Base-by-base conservation (phyloP, 2,888 invertebrate species). In the Kryphioiulus occultus region DNA sequence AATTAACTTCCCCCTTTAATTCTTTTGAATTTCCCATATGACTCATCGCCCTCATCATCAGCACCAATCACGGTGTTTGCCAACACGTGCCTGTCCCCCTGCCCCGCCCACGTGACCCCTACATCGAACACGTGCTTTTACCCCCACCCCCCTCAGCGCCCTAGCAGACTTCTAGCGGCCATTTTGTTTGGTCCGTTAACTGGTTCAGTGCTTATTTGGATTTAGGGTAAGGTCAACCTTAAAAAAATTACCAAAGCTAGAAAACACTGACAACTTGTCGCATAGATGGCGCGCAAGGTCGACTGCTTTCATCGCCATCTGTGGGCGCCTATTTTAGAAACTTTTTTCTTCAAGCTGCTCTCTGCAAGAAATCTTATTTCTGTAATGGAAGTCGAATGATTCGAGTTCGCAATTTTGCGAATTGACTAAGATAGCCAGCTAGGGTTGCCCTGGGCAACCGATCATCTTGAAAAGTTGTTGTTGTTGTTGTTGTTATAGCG, bases 1-100 rank as follows among this genome's bases (percentile, higher is more conserved):
- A 59, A 59, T 59, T 59, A 59, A n/a, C n/a, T n/a, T n/a, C n/a
- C n/a, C 59, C 59, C 22, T n/a, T 59, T 59, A 59, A 59, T 59
- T 22, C 59, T 59, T 59, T 59, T 59, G 59, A 59, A 59, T 59
- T 59, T 59, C 59, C 59, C 59, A 3, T 59, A 19, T 59, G 59
- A 59, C 59, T 59, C 59, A 47, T 47, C 47, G 47, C 47, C 47
- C 47, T 47, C 47, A 59, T 59, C 59, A 59, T 59, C 59, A n/a
- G 59, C n/a, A n/a, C 59, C 59, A 59, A 59, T 59, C 59, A 59
- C n/a, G 59, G 59, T 59, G 59, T 59, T 59, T 59, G 59, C 59
- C 59, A 59, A 59, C 59, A 59, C 59, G 59, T 22, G 59, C 59
- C n/a, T n/a, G 19, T 47, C 47, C 15, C 59, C 59, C 19, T 4